Evolutionary conservation across 2,797 vertebrate species (phyloP).

Genomic region (Poeciliopsis infans): DNA sequence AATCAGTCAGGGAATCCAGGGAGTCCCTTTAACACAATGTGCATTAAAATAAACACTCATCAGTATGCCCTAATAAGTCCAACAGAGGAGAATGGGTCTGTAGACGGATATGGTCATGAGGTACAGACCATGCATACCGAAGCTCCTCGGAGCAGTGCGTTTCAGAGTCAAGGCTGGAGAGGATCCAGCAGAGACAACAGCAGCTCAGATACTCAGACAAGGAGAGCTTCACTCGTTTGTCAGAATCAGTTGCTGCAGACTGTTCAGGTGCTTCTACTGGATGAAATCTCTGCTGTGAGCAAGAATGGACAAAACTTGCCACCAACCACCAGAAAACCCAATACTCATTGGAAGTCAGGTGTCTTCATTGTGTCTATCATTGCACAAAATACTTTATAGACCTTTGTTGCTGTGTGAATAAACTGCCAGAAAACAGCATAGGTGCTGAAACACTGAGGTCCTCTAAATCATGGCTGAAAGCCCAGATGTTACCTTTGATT

Average conservation of each 20-base stretch:
- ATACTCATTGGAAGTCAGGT: neutral
- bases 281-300: neutral
- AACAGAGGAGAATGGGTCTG: conserved; percentile 33
- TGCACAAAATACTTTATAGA: too few relatives aligned
- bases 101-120: conserved; percentile 65
- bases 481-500: too few relatives aligned
- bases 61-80: conserved; percentile 75
- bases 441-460: too few relatives aligned
- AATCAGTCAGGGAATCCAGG: neutral
- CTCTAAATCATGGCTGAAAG: too few relatives aligned
- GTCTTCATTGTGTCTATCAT: neutral
- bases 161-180: conserved; percentile 38
- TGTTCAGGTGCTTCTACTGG: neutral
- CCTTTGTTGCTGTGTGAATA: too few relatives aligned
- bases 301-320: neutral
- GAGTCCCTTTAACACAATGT: conserved; percentile 31
- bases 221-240: conserved; percentile 12
- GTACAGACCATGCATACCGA: conserved; percentile 50
- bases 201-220: conserved; percentile 1
- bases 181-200: conserved; percentile 16
- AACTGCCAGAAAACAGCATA: too few relatives aligned
- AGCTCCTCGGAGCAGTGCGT: conserved; percentile 33
- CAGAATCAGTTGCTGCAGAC: neutral
- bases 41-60: conserved; percentile 63
- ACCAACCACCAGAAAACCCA: neutral